These are phyloP conservation scores for Drosophila asahinai DNA, from an alignment of 1,140 invertebrate genomes.

Conservation along the genomic window DNA sequence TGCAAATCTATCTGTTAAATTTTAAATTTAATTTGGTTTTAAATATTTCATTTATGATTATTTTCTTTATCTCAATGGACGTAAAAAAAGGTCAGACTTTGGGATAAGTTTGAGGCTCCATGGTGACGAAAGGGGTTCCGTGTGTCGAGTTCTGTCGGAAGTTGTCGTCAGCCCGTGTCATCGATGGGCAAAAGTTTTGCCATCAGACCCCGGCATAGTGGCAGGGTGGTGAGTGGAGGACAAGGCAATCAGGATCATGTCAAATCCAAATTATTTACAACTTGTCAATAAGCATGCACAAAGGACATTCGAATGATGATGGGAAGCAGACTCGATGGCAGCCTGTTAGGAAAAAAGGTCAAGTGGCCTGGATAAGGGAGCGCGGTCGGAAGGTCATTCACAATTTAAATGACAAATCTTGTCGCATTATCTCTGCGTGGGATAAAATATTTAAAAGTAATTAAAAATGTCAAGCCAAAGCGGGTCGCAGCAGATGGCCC, in stretches of 20 bases:
- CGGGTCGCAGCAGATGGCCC: slow-evolving; percentile 18
- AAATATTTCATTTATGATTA: too few species aligned
- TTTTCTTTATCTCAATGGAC: too few species aligned
- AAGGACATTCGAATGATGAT: slow-evolving; percentile 9
- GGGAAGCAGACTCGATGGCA: neutral
- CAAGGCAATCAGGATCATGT: slow-evolving; percentile 50
- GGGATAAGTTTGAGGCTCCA: neutral
- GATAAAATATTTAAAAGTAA: slow-evolving; percentile 55
- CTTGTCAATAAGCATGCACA: slow-evolving; percentile 54
- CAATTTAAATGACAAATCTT: slow-evolving; percentile 55
- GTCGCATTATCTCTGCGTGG: slow-evolving; percentile 19
- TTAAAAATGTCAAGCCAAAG: slow-evolving; percentile 60
- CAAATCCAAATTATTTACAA: slow-evolving; percentile 60
- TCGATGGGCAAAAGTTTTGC: slow-evolving; percentile 39
- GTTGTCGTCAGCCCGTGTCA: slow-evolving; percentile 4
- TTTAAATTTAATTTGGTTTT: too few species aligned
- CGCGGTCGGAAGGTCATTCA: slow-evolving; percentile 41
- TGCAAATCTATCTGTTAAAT: too few species aligned
- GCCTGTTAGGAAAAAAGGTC: slow-evolving; percentile 22
- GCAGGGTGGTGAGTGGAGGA: neutral
- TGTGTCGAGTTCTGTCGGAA: slow-evolving; percentile 1
- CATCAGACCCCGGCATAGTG: slow-evolving; percentile 21
- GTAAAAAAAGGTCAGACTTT: too few species aligned
- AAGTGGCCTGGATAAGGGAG: slow-evolving; percentile 4
- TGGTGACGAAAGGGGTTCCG: slow-evolving; percentile 7